These are phyloP conservation scores for Melanaphis sacchari DNA, from an alignment of 1,140 invertebrate species.

Conservation along the genomic window DNA sequence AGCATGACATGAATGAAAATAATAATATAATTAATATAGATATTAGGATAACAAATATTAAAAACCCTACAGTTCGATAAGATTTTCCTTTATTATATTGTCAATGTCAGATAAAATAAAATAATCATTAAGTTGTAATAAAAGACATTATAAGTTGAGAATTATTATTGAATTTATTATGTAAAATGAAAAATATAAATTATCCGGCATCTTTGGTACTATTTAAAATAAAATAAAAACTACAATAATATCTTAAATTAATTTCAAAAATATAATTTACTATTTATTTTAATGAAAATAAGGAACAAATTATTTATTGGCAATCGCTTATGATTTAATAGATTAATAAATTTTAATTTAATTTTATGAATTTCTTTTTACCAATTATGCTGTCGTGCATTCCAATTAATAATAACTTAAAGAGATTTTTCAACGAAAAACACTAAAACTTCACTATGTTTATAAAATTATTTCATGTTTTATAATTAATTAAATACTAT, in stretches of 20 bases:
- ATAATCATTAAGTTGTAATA: neutral
- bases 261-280: neutral
- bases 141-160: neutral
- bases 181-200: neutral
- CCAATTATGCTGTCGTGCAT: neutral
- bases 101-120: neutral
- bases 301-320: neutral
- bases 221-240: neutral
- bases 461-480: neutral
- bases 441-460: neutral
- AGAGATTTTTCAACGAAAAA: neutral
- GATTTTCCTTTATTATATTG: neutral
- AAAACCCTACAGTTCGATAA: neutral
- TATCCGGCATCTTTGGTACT: neutral
- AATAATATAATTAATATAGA: neutral
- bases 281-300: neutral
- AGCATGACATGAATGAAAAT: constrained; percentile 4
- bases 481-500: neutral
- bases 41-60: neutral
- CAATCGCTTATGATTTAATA: neutral
- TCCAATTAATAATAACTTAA: neutral
- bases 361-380: neutral
- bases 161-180: neutral
- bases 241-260: neutral
- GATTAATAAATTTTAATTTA: neutral